These are phyloP conservation scores for Archaeoteleia sp. DNA, from an alignment of 2,888 invertebrate species.

Conservation along the genomic window DNA sequence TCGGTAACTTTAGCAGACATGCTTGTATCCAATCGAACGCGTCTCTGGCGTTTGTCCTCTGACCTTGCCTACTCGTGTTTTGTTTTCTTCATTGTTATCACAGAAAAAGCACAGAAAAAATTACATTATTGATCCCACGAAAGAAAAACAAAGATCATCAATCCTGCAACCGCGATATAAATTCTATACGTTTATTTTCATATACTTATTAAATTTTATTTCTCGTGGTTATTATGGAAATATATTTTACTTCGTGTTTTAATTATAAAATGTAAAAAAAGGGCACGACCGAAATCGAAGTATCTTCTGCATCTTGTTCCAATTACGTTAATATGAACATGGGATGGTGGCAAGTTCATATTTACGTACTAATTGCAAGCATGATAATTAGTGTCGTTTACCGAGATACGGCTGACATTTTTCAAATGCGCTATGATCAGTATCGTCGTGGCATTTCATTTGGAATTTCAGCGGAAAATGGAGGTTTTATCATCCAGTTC, in stretches of 20 bases:
- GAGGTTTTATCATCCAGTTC: slow-evolving; percentile 49
- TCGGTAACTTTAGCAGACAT: slow-evolving; percentile 33
- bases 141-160: slow-evolving; percentile 40
- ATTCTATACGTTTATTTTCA: slow-evolving; percentile 28
- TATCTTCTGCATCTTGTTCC: slow-evolving; percentile 53
- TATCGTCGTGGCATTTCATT: slow-evolving; percentile 16
- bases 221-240: slow-evolving; percentile 39
- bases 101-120: slow-evolving; percentile 30
- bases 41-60: slow-evolving; percentile 39
- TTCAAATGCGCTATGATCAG: slow-evolving; percentile 32
- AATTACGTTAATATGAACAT: slow-evolving; percentile 55
- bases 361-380: slow-evolving; percentile 52
- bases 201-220: slow-evolving; percentile 49
- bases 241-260: slow-evolving; percentile 42
- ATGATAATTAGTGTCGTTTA: slow-evolving; percentile 49
- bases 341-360: slow-evolving; percentile 48
- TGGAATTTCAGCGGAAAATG: slow-evolving; percentile 31
- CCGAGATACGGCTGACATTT: slow-evolving; percentile 31
- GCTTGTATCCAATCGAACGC: slow-evolving; percentile 34
- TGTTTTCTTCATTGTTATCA: slow-evolving; percentile 51
- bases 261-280: slow-evolving; percentile 29
- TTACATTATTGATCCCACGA: slow-evolving; percentile 42
- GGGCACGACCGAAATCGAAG: slow-evolving; percentile 46
- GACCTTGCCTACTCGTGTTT: slow-evolving; percentile 48
- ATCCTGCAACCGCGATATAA: slow-evolving; percentile 38